These are phyloP conservation scores for Todiramphus saurophagus DNA, from an alignment of 2,113 vertebrate genomes.

Conservation along the genomic window DNA sequence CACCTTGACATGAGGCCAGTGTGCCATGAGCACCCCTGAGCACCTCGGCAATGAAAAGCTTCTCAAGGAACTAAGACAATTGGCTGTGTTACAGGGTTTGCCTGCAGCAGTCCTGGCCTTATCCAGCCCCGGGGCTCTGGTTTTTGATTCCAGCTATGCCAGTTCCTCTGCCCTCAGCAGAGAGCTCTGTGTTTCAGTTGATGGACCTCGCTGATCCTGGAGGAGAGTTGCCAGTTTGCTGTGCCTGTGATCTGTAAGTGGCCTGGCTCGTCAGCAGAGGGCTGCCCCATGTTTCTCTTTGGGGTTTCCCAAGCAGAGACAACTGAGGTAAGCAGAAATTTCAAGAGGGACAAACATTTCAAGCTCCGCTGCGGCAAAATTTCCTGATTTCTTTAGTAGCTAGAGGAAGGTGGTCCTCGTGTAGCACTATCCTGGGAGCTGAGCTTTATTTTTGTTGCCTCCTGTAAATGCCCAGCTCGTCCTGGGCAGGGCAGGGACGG, in stretches of 20 bases:
- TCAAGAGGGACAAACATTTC: background rate
- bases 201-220: background rate
- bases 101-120: background rate
- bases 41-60: background rate
- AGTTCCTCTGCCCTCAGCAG: background rate
- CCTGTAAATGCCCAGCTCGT: background rate
- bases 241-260: background rate
- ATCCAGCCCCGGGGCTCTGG: too few species aligned
- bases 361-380: background rate
- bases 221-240: background rate
- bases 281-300: fast-evolving
- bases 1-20: background rate
- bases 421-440: background rate
- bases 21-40: background rate
- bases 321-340: background rate
- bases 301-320: background rate
- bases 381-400: background rate
- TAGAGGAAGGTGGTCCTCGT: background rate
- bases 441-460: background rate
- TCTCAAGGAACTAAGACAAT: background rate
- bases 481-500: background rate
- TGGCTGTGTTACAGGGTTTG: background rate
- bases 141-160: background rate
- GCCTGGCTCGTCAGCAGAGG: background rate
- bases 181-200: background rate